Percentiles rank a stretch among this genome's conserved stretches.
Evolutionary conservation across 1,140 invertebrate species (phyloP).

Genomic region (Megathymus violae): DNA sequence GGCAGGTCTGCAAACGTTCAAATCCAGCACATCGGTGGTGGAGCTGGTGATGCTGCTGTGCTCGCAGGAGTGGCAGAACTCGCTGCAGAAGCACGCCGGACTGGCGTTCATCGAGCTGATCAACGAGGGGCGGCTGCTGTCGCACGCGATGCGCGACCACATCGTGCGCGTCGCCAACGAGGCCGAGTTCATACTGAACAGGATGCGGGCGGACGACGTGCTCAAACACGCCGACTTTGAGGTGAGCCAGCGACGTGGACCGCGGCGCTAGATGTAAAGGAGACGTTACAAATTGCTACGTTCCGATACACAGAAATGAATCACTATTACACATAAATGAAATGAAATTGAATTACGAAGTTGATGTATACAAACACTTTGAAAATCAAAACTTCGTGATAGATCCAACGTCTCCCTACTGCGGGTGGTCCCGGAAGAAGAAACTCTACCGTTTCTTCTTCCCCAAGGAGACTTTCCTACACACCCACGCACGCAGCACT

Average conservation of each 20-base stretch:
- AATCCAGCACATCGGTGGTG: constrained; percentile 98
- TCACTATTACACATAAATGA: too few species aligned
- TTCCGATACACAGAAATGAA: too few species aligned
- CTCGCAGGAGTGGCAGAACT: constrained; percentile 99
- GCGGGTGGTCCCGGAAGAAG: too few species aligned
- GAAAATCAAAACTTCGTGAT: too few species aligned
- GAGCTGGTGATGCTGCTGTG: constrained; percentile 99
- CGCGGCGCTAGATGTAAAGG: too few species aligned
- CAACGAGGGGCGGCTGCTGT: constrained; percentile 98
- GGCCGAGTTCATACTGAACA: constrained; percentile 99
- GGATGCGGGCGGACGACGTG: constrained; percentile 99
- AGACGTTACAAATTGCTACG: too few species aligned
- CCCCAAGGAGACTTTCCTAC: too few species aligned
- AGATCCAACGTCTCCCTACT: too few species aligned
- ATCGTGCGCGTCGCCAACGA: constrained; percentile 99
- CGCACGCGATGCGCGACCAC: constrained; percentile 99
- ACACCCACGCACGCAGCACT: too few species aligned
- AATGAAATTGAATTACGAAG: background rate
- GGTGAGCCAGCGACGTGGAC: too few species aligned
- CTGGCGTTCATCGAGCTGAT: constrained; percentile 99
- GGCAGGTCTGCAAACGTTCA: constrained; percentile 96
- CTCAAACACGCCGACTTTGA: constrained; percentile 99
- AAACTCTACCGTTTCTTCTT: too few species aligned
- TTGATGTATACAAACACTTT: too few species aligned
- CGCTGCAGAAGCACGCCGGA: constrained; percentile 99